Base-by-base conservation (phyloP, 2,888 invertebrate genomes). In the Drosophila cognata region DNA sequence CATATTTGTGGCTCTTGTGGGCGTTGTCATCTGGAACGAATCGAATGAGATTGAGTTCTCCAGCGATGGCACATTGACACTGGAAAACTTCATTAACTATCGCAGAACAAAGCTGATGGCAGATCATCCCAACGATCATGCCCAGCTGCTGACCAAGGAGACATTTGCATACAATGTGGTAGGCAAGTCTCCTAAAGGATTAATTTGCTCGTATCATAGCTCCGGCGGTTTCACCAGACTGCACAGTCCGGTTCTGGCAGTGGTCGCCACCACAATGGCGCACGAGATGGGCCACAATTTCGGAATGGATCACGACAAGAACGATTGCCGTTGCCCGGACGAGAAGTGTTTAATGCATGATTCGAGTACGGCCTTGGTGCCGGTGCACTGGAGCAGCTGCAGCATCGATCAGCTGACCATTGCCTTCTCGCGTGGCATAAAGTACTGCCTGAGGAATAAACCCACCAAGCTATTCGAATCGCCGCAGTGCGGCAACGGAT, bases 201-300 rank as follows among this genome's bases (percentile, higher is more conserved):
- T 98, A 8, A 99, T 99, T 85, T 99, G 99, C 93, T 99, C 99
- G 0, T 98, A 96, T 93, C 97, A 98, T 92, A 99, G 96, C 93
- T 99, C 99, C 1, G 99, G 99, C 1, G 99, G 99, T 0, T 98
- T 99, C 1, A 97, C 97, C 80, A 98, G 97, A 93, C 98, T 99
- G 92, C 98, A 98, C 91, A 98, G 97, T 41, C 94, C 95, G 61
- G 95, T 97, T 21, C 95, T 97, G 2, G 97, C 98, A 0, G 94
- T 98, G 18, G 98, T 99, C 1, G 99, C 99, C 1, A 98, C 98
- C 0, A 99, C 99, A 0, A 96, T 99, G 66, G 99, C 99, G 0
- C 99, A 99, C 93, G 99, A 99, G 94, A 97, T 99, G 96, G 99
- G 99, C 0, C 99, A 99, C 93, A 99, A 99, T 94, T 99, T 99